Conservation (phyloP, 2,888 invertebrate genomes). For the Caenorhabditis sp. region DNA sequence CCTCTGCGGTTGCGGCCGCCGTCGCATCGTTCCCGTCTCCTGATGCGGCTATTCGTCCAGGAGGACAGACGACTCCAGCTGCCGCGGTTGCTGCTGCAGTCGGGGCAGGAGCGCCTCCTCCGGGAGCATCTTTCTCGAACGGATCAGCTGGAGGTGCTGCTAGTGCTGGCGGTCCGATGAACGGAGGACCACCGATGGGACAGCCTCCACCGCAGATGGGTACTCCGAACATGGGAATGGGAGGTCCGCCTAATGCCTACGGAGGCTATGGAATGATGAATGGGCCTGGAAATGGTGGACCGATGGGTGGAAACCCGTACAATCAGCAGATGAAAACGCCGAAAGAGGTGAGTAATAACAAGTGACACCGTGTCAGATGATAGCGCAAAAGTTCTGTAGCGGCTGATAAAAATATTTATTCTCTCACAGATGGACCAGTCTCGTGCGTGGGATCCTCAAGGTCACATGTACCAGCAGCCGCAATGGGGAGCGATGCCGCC, state of each 20-base stretch:
- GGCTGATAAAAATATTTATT: background rate
- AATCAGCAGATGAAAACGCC: constrained; percentile 21
- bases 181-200: constrained; percentile 65
- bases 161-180: constrained; percentile 7
- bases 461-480: constrained; percentile 48
- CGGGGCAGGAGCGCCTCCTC: constrained; percentile 14
- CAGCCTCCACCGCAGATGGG: constrained; percentile 73
- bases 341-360: constrained; percentile 30
- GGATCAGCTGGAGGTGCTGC: constrained; percentile 1
- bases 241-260: constrained; percentile 13
- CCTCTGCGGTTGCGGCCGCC: constrained; percentile 8
- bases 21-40: constrained; percentile 49
- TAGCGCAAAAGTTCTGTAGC: background rate
- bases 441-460: constrained; percentile 53
- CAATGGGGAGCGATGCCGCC: constrained; percentile 42
- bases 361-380: too few species aligned
- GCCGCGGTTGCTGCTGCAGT: constrained; percentile 13
- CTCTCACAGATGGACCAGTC: constrained; percentile 36
- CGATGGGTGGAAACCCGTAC: constrained; percentile 34
- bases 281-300: constrained; percentile 34
- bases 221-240: constrained; percentile 40
- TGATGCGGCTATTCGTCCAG: constrained; percentile 18
- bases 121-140: constrained; percentile 17
- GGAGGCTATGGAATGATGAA: constrained; percentile 47
- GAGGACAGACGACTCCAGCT: constrained; percentile 12